phyloP scores from a whole-genome alignment of 2,113 vertebrate genomes.

The Leuciscus idus region DNA sequence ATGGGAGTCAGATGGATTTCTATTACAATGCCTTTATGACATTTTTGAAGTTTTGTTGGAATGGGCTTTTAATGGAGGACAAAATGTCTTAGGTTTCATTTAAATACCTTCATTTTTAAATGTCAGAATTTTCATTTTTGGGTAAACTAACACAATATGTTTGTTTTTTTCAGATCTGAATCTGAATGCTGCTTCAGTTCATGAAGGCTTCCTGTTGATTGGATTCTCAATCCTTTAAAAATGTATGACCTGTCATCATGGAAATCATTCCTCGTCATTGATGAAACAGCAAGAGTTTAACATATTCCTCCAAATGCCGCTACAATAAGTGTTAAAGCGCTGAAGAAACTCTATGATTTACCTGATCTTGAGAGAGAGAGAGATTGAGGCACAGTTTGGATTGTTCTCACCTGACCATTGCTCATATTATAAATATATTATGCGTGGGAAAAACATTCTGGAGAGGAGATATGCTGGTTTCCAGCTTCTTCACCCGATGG shows the following conservation, averaged over 20 bases:
- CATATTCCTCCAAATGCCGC: background rate
- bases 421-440: background rate
- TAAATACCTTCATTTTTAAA: background rate
- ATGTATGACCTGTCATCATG: background rate
- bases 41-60: background rate
- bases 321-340: background rate
- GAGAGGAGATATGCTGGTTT: constrained; percentile 12
- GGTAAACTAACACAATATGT: background rate
- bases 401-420: background rate
- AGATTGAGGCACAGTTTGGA: background rate
- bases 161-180: background rate
- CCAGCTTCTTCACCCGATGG: constrained; percentile 33
- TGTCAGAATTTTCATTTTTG: background rate
- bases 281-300: background rate
- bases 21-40: background rate
- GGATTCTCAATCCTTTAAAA: background rate
- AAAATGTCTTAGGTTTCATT: no score
- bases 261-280: background rate
- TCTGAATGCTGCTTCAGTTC: background rate
- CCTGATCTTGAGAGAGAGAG: background rate
- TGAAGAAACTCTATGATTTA: background rate
- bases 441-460: background rate
- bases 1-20: background rate
- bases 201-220: background rate
- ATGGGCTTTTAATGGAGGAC: background rate